Base-by-base conservation (phyloP, 2,888 invertebrate species). In the Stomorhina lunata region DNA sequence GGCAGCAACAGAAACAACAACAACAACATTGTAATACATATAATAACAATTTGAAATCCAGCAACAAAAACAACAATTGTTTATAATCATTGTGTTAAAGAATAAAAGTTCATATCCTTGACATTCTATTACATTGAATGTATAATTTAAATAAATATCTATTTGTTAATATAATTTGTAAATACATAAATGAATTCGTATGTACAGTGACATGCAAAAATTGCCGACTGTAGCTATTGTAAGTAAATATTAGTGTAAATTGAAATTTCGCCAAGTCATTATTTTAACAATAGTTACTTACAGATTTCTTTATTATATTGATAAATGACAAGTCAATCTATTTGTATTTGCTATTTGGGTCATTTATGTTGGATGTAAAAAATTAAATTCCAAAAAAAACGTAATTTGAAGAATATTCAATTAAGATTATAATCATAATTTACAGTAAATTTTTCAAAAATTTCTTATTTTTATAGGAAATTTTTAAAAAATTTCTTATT, bases 71-170 rank as follows among this genome's bases (percentile, higher is more conserved):
- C 66, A 77, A 61, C 34, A 68, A 59, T 37, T 40, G 7, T 63
- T 45, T 29, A 71, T 7, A 72, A 72, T 57, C 48, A 72, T 79
- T 65, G 27, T 72, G 22, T 40, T 50, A 40, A 76, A 59, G 59
- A 40, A 76, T 37, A 29, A 72, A 57, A 65, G 65, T 72, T 79
- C 48, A 57, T 71, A 82, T 82, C 82, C 82, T 82, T 82, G 82
- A 75, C 82, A 82, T 82, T 82, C 69, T 66, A 43, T 50, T 68
- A 61, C 22, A 59, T 20, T 6, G n/a, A 43, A 57, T 48, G 7
- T 50, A 37, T 40, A 32, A 53, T 32, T n/a, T n/a, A n/a, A n/a
- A n/a, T 32, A 45, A 65, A 32, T 25, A 53, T 37, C 40, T 63
- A 50, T 32, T 10, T 48, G 17, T 48, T 20, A 22, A 3, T 27